Base-by-base conservation (phyloP, 30 jellyfish, hydroid and myxozoan genomes). In the Turritopsis dohrnii region DNA sequence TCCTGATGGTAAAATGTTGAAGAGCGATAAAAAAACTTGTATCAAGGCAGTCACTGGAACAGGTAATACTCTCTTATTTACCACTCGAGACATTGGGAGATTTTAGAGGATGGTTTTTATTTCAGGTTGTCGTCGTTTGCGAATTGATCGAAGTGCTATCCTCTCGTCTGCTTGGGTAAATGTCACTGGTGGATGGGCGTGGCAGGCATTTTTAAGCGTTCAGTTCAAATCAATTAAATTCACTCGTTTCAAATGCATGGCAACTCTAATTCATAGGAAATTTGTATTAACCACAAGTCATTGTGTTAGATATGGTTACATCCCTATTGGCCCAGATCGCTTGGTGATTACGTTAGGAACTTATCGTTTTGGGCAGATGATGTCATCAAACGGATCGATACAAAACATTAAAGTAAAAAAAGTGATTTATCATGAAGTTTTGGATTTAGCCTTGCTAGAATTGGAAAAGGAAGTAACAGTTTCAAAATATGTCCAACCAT, bases 251-350 rank as follows among this genome's bases (percentile, higher is more conserved):
- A 91, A 93, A 24, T 92, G 98, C 88, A 92, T 88, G 93, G 98
- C 96, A 26, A 83, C 89, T 20, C 82, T 92, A 53, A 72, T 92
- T 21, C 80, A 83, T 71, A 79, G 72, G 21, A 82, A 74, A 27
- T 88, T 41, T 54, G 90, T 92, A 1, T 60, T 92, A 31, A 88
- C 96, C 66, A 88, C 96, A 9, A 96, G 93, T 5, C 98, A 92
- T 76, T 92, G 98, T 60, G 31, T 92, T 8, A 53, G 80, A 41
- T 73, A 84, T 28, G 93, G 95, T 4, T 41, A 82, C 16, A 24
- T 82, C 23, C 24, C 31, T 1, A 82, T 82, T 52, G 83, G 27
- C 22, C 74, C 89, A 0, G 71, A 66, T 21, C 71, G 66, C 26
- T 65, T 82, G 16, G 72, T 82, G 9, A 71, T 82, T 20, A 65